Conservation (phyloP, 2,888 invertebrate species). For the Emmelina monodactyla region DNA sequence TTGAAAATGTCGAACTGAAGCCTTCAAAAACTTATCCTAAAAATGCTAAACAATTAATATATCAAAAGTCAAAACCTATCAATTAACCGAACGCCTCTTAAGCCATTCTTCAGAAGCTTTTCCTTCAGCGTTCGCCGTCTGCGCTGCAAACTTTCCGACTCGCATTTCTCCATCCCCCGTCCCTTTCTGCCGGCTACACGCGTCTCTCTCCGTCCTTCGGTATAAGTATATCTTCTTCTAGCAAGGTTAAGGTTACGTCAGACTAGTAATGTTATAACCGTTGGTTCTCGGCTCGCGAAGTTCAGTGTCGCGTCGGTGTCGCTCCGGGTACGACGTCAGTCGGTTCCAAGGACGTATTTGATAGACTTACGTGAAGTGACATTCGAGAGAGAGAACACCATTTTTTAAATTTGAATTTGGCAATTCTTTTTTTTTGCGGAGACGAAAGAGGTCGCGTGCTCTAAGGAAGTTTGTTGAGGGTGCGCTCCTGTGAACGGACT, state of each 20-base stretch:
- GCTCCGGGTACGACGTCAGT: constrained; percentile 58
- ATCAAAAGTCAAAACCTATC: no score
- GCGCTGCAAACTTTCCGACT: no score
- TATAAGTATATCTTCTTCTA: constrained; percentile 64
- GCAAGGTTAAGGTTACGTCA: constrained; percentile 68
- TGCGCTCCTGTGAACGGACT: constrained; percentile 56
- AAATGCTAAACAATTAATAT: no score
- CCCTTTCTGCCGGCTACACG: constrained; percentile 44
- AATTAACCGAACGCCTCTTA: no score
- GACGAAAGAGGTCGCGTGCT: neutral
- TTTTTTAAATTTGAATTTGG: no score
- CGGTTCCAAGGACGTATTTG: neutral
- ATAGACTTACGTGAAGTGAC: neutral
- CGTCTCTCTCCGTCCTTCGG: constrained; percentile 65
- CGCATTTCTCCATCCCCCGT: no score
- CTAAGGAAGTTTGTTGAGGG: constrained; percentile 47
- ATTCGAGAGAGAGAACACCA: neutral
- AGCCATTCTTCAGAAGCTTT: no score
- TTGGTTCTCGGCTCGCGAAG: constrained; percentile 62
- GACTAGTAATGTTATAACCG: constrained; percentile 68
- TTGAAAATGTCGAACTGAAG: no score
- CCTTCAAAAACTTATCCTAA: no score
- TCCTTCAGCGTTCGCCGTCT: no score
- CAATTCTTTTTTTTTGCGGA: no score
- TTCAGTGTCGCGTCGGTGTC: constrained; percentile 65